Percentiles rank a stretch among this genome's conserved stretches.
Conservation (phyloP, 2,113 vertebrate genomes). For the Typhlomys cinereus region DNA sequence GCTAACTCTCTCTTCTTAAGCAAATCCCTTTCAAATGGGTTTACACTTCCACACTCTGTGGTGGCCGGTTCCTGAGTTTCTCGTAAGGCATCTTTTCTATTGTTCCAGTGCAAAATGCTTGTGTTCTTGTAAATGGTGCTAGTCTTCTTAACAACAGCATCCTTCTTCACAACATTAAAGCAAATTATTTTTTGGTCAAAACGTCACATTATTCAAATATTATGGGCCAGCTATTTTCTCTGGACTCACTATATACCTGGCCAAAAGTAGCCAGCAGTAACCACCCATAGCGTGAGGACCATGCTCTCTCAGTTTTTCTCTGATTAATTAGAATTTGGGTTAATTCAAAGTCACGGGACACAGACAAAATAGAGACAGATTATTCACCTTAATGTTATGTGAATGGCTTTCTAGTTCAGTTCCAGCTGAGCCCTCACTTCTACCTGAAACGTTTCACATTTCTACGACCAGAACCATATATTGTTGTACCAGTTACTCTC, state of each 20-base stretch:
- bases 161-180: neutral
- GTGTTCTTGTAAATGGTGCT: too few species aligned
- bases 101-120: neutral
- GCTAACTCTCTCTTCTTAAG: too few species aligned
- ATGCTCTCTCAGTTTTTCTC: neutral
- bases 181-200: neutral
- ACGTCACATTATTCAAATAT: neutral
- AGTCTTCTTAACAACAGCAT: neutral
- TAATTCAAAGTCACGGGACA: neutral
- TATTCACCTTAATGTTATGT: too few species aligned
- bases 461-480: too few species aligned
- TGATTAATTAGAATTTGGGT: neutral
- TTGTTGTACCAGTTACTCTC: neutral
- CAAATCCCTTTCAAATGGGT: neutral
- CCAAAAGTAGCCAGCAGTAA: neutral
- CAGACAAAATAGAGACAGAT: neutral
- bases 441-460: neutral
- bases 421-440: too few species aligned
- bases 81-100: neutral
- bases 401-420: too few species aligned
- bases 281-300: neutral
- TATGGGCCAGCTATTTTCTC: neutral
- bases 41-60: neutral
- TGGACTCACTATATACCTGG: too few species aligned
- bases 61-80: neutral